A percentile compares a stretch with the other conserved stretches of the same genome.
Evolutionary conservation across 2,797 vertebrate species (phyloP).

Genomic region (Peromyscus nudipes): DNA sequence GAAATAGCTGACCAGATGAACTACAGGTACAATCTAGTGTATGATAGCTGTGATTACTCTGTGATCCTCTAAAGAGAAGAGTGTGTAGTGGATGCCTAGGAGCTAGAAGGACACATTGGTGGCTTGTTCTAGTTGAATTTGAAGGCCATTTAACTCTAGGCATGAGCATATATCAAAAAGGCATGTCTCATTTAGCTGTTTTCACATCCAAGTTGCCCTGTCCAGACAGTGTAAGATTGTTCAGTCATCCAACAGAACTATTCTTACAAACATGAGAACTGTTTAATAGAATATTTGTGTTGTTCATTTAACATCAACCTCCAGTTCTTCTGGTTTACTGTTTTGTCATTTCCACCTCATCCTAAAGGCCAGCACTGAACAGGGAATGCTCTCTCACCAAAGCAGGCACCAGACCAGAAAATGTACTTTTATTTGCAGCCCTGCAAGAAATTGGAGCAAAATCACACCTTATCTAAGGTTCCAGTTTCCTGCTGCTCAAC

Average conservation of each 20-base stretch:
- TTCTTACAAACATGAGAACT: neutral
- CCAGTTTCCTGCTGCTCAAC: neutral
- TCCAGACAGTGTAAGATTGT: neutral
- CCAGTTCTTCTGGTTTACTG: neutral
- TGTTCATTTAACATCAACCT: neutral
- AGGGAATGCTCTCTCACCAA: neutral
- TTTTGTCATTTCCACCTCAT: neutral
- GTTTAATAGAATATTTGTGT: neutral
- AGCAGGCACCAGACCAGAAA: neutral
- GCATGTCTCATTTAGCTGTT: neutral
- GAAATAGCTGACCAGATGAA: slow-evolving; percentile 52
- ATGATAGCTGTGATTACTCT: slow-evolving; percentile 2
- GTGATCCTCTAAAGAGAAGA: neutral
- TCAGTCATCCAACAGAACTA: neutral
- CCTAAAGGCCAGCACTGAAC: neutral
- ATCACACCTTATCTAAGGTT: neutral
- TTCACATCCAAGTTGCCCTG: neutral
- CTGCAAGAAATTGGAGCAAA: neutral
- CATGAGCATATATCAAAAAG: neutral
- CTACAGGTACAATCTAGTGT: neutral
- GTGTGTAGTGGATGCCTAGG: neutral
- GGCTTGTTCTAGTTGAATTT: neutral
- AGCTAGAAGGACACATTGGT: neutral
- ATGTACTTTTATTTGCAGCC: neutral
- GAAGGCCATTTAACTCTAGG: neutral